Base-by-base conservation (phyloP, 2,113 vertebrate genomes). In the Sylvia atricapilla region DNA sequence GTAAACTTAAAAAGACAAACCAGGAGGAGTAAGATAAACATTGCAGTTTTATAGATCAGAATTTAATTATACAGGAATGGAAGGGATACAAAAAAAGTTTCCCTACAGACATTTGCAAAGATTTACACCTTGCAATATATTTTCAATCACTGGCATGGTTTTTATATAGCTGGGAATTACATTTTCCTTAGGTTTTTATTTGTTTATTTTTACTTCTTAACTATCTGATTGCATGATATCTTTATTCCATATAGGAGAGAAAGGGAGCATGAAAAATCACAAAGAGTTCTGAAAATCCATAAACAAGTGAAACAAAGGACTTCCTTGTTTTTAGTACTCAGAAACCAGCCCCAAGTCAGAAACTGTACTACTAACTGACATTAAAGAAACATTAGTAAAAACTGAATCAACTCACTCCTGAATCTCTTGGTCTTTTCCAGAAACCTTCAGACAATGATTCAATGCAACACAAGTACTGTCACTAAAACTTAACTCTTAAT, bases 311-410 rank as follows among this genome's bases (percentile, higher is more conserved):
- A 88, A 66, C 70, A 31, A 69, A 78, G 3, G 6, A 21, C 4
- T 60, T 70, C 3, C 7, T 39, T 75, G 5, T 39, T 56, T 10
- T 53, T 19, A n/a, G 3, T 22, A 50, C 20, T 11, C 13, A 59
- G 33, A 72, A 72, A 76, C 21, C 11, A 43, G 21, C 7, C 33
- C 46, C 8, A 7, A 59, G 33, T 44, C 23, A 73, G 56, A 22
- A 84, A 37, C 12, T 49, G 2, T 22, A 66, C 3, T 15, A 10
- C 43, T 50, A 50, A 28, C 1, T 20, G 11, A 37, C 1, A 1
- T 22, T 82, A 73, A 90, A 72, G 7, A 53, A 11, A 30, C 5
- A 35, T 11, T 41, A 25, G 14, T 14, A 58, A 31, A 13, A 44
- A 68, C 5, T 3, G 2, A 83, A 24, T 33, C 53, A 76, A 49